Evolutionary conservation across 2,888 invertebrate species (phyloP).

Genomic region (Cosmia trapezina): DNA sequence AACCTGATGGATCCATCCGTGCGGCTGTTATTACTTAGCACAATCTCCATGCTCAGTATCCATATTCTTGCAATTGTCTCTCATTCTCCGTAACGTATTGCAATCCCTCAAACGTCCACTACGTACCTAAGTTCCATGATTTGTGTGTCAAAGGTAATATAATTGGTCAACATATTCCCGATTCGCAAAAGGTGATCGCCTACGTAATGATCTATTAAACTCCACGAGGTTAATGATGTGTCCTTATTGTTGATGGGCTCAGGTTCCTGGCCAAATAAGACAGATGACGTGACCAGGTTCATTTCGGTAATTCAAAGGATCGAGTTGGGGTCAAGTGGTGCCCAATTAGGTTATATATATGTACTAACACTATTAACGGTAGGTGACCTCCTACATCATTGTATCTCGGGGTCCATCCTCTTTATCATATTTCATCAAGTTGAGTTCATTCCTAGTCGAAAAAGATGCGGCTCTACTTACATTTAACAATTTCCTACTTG

Average conservation of each 20-base stretch:
- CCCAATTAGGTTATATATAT: constrained; percentile 26
- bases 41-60: not conserved
- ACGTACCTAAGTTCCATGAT: not conserved
- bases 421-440: no score
- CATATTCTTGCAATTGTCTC: not conserved
- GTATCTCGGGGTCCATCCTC: no score
- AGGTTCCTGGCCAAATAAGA: constrained; percentile 26
- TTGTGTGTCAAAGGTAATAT: not conserved
- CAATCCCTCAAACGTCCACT: not conserved
- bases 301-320: constrained; percentile 28
- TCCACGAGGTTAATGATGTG: constrained; percentile 24
- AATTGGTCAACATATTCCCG: constrained; percentile 16
- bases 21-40: not conserved
- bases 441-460: no score
- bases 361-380: no score
- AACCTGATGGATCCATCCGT: no score
- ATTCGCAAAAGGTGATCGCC: constrained; percentile 14
- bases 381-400: no score
- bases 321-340: constrained; percentile 46
- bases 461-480: no score
- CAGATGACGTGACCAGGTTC: constrained; percentile 16
- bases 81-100: not conserved
- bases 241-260: constrained; percentile 22
- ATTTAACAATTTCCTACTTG: no score
- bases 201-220: constrained; percentile 27